Percentiles rank a stretch among this genome's conserved stretches.
Evolutionary conservation across 2,888 invertebrate genomes (phyloP).

Genomic region (Eustalomyia histrio): DNA sequence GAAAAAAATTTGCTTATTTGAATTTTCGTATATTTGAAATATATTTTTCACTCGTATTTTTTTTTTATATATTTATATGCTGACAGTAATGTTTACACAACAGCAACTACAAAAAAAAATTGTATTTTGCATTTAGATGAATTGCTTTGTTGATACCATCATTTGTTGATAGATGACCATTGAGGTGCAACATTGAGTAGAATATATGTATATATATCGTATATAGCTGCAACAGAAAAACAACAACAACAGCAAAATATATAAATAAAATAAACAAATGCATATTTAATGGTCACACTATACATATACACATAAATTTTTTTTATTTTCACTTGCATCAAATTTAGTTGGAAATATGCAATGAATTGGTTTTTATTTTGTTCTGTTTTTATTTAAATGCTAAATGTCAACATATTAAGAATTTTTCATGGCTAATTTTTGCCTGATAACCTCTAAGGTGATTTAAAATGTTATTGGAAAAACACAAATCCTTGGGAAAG

Average conservation of each 20-base stretch:
- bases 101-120: slow-evolving; percentile 34
- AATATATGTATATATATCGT: background rate
- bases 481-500: background rate
- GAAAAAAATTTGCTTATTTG: slow-evolving; percentile 64
- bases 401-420: slow-evolving; percentile 37
- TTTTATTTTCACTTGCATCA: slow-evolving; percentile 53
- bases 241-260: slow-evolving; percentile 7
- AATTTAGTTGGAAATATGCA: slow-evolving; percentile 59
- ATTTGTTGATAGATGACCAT: slow-evolving; percentile 63
- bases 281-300: slow-evolving; percentile 57
- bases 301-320: slow-evolving; percentile 7
- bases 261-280: slow-evolving; percentile 53
- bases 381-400: background rate
- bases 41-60: slow-evolving; percentile 29
- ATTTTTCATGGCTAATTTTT: slow-evolving; percentile 1
- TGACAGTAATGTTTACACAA: slow-evolving; percentile 46
- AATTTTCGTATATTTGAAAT: slow-evolving; percentile 64
- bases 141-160: slow-evolving; percentile 66
- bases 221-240: background rate
- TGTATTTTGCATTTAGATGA: slow-evolving; percentile 65
- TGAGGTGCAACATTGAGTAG: slow-evolving; percentile 63
- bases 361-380: background rate
- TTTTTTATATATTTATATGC: slow-evolving; percentile 48
- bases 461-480: background rate
- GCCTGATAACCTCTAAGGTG: background rate